phyloP scores from a whole-genome alignment of 2,113 vertebrate species.

The Irena cyanogastra region DNA sequence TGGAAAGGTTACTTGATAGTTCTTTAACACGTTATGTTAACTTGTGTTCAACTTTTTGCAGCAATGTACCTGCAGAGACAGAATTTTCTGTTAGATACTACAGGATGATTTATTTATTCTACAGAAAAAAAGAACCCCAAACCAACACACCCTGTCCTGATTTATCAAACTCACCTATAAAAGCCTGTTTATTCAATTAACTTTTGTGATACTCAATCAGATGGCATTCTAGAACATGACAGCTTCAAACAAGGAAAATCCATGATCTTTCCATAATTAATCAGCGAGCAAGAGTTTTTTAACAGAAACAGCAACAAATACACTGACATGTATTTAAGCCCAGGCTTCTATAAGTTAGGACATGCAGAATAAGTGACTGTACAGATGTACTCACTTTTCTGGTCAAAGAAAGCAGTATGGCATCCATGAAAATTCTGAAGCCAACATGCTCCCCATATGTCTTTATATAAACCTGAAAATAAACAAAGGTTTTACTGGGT shows the following conservation, averaged over 20 bases:
- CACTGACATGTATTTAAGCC: neutral
- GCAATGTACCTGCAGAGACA: neutral
- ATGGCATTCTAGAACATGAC: neutral
- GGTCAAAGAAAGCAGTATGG: constrained; percentile 90
- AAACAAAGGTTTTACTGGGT: neutral
- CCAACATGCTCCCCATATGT: constrained; percentile 95
- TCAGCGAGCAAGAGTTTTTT: neutral
- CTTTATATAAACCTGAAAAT: constrained; percentile 87
- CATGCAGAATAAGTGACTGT: neutral
- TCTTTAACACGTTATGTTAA: neutral
- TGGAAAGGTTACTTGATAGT: neutral
- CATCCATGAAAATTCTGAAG: constrained; percentile 98
- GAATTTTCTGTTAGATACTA: neutral
- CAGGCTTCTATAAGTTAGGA: neutral
- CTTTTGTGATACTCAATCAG: neutral
- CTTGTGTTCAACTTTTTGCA: neutral
- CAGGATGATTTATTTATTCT: neutral
- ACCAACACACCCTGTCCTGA: neutral
- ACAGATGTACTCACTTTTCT: constrained; percentile 82
- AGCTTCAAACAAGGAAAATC: neutral
- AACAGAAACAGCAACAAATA: neutral
- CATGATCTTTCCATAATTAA: neutral
- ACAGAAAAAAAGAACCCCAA: neutral
- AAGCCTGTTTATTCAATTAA: neutral
- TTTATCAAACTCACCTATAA: neutral